Percentiles rank a stretch among this genome's conserved stretches.
These are phyloP conservation scores for Cerastoderma edule DNA, from an alignment of 2,888 invertebrate species.

Conservation along the genomic window DNA sequence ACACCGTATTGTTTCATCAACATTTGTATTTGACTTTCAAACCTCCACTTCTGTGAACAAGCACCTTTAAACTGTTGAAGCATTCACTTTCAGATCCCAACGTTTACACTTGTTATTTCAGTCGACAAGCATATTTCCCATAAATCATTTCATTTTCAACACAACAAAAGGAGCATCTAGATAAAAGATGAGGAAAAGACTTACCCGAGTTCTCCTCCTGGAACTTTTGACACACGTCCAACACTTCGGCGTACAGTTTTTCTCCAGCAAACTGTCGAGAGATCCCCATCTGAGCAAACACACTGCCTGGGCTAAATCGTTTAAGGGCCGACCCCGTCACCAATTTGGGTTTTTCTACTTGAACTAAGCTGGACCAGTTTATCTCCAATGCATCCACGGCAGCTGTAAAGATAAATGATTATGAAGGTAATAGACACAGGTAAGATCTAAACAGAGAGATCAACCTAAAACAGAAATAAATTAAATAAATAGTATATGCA, in stretches of 20 bases:
- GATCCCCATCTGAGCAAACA: constrained; percentile 92
- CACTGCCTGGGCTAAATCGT: constrained; percentile 92
- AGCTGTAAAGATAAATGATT: constrained; percentile 84
- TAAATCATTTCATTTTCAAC: not conserved
- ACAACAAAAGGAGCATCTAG: not conserved
- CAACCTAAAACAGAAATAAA: no score
- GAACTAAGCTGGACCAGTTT: constrained; percentile 94
- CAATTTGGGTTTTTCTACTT: constrained; percentile 73
- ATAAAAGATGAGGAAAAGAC: not conserved
- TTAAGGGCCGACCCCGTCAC: constrained; percentile 87
- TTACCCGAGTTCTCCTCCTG: constrained; percentile 59
- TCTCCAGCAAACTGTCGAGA: constrained; percentile 91
- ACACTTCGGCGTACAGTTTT: constrained; percentile 85
- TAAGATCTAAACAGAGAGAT: not conserved
- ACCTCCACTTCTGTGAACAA: not conserved
- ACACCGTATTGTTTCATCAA: not conserved
- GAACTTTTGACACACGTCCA: constrained; percentile 73
- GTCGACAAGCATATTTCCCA: not conserved
- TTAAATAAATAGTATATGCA: no score
- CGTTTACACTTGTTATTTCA: not conserved
- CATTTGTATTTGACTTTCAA: not conserved
- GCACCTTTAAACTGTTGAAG: no score
- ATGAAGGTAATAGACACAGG: not conserved
- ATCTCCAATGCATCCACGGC: constrained; percentile 97
- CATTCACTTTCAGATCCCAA: not conserved